Base-by-base conservation (phyloP, 2,888 invertebrate genomes). In the Tachina lurida region DNA sequence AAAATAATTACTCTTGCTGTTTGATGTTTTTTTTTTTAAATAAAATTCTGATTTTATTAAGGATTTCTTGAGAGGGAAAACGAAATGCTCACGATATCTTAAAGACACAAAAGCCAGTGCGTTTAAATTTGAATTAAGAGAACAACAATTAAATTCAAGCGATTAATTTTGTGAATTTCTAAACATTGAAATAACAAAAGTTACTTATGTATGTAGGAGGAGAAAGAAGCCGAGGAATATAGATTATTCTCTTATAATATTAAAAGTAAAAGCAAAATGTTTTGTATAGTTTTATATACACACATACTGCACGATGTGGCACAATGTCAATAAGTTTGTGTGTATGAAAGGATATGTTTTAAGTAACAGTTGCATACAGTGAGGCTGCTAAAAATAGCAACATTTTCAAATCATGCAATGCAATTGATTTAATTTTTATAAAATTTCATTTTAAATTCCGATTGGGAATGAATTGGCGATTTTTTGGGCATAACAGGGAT, bases 151-250 rank as follows among this genome's bases (percentile, higher is more conserved):
- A 85, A 77, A 78, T 79, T 67, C 86, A 71, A 80, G 43, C 86
- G 52, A 86, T 86, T 86, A 86, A 86, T 82, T 86, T 83, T 80
- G 22, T 63, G 2, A 84, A 63, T 52, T 19, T 83, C 65, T 75
- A 67, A 76, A 58, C 49, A 19, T 71, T 60, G n/a, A 49, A 31
- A 9, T 56, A 45, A 17, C 45, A 65, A 68, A 39, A 43, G 52
- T n/a, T 31, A 60, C 17, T 63, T 76, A 67, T 45, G 15, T 76
- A 67, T 52, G 19, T 52, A 12, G 17, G 31, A n/a, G 31, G 19
- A 47, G 60, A 73, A 63, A 47, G 60, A 73, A 63, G 13, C 4
- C 63, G 47, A 58, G 17, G 31, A 7, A 31, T 31, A 31, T 31
- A 54, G 58, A 67, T 63, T 7, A 47, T 65, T 31, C 43, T 45